Base-by-base conservation (phyloP, 2,888 invertebrate species). In the Cryptus viduatorius region DNA sequence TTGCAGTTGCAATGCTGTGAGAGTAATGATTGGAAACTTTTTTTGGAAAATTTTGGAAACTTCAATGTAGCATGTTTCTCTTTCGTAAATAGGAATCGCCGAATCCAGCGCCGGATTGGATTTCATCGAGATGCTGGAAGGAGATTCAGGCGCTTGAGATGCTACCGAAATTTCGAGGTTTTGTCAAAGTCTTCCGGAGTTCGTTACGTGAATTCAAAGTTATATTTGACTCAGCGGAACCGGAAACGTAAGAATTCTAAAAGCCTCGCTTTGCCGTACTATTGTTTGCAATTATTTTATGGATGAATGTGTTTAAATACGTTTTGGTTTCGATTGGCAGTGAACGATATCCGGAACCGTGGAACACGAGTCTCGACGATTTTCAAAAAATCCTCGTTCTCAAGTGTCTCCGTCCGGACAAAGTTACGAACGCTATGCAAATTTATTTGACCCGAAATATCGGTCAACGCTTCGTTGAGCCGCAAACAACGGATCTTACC, bases 21-120 rank as follows among this genome's bases (percentile, higher is more conserved):
- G 37, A 37, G 37, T 7, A 37, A 37, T 37, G 4, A 37, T 7
- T 37, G 1, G 1, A 7, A 37, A 37, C 37, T 4, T 37, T 37
- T 7, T 37, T 37, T n/a, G n/a, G n/a, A n/a, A n/a, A n/a, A n/a
- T n/a, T n/a, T n/a, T n/a, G n/a, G n/a, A n/a, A n/a, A n/a, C n/a
- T n/a, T n/a, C n/a, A n/a, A n/a, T n/a, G n/a, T 24, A 24, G 1
- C 24, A 24, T 24, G n/a, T 1, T 77, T 5, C 68, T 48, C 37
- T 48, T 76, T 29, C 1, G 12, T 44, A 10, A 64, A 42, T 69
- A 95, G 96, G 95, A 95, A 79, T 59, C 91, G 87, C 94, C 88
- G 14, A 98, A 98, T 94, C 98, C 98, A 0, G 96, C 96, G 4
- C 95, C 96, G 0, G 95, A 95, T 29, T 98, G 98, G 98, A 94